Base-by-base conservation (phyloP, 2,888 invertebrate species). In the Drosophila emarginata region DNA sequence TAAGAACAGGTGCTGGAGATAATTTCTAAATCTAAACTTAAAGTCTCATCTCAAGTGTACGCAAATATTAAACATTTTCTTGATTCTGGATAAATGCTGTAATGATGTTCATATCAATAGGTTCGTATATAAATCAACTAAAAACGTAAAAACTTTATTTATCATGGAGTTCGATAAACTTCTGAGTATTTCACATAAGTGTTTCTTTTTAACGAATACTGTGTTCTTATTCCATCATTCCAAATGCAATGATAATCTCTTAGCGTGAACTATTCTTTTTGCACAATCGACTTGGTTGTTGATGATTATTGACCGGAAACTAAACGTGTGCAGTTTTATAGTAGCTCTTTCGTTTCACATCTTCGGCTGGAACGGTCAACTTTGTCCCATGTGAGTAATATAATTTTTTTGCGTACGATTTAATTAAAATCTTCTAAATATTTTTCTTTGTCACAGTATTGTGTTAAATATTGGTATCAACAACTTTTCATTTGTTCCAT, bases 291-390 rank as follows among this genome's bases (percentile, higher is more conserved):
- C 18, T 11, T 32, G 15, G 14, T 18, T 14, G 15, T 54, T 54
- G 57, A 26, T 61, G 61, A 56, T 65, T 66, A 36, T 64, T 56
- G 51, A 67, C 61, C 75, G 75, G 75, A 76, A 75, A 64, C 67
- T 60, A 71, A 71, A 58, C 71, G 57, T 75, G 67, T 54, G 54
- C 54, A 64, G 74, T 61, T 67, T 75, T 64, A 56, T 57, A 67
- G 58, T 61, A 74, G 75, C 72, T 76, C 75, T 76, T 75, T 72
- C 63, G 62, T 60, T 76, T 75, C 67, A 75, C 75, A 75, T 75
- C 72, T 75, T 76, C 67, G 75, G 67, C 72, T 75, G 75, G 67
- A 65, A 58, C 75, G 67, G 76, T 67, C 72, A 62, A 14, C 26
- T 54, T 54, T 26, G 18, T 54, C 54, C 36, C 32, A 54, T 54